Percentiles rank a stretch among this genome's conserved stretches.
These are phyloP conservation scores for Saturnia pavonia DNA, from an alignment of 2,888 invertebrate species.

Conservation along the genomic window DNA sequence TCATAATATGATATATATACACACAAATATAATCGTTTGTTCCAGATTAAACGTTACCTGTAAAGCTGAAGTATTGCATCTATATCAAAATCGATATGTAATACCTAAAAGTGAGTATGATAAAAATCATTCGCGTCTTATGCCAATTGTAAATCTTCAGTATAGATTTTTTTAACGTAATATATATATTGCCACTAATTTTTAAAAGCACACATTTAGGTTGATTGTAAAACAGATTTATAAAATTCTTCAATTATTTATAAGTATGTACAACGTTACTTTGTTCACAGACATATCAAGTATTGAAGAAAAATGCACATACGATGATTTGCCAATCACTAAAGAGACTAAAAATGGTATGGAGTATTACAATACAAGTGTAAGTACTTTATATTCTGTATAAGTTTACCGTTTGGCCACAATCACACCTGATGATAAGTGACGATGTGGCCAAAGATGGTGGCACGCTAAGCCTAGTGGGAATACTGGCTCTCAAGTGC, in stretches of 20 bases:
- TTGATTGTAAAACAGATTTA: neutral
- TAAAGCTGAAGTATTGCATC: constrained; percentile 83
- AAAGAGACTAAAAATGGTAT: constrained; percentile 74
- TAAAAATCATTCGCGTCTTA: neutral
- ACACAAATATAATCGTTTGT: constrained; percentile 17
- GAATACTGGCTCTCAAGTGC: too few relatives aligned
- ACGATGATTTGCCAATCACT: constrained; percentile 80
- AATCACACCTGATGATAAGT: neutral
- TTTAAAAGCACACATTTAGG: neutral
- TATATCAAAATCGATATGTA: constrained; percentile 80
- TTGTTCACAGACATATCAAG: constrained; percentile 32
- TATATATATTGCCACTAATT: neutral
- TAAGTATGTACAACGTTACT: constrained; percentile 26
- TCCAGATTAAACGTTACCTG: constrained; percentile 85
- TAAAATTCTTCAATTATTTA: too few relatives aligned
- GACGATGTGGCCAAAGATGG: too few relatives aligned
- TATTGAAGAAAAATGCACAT: constrained; percentile 57
- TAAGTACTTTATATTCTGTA: constrained; percentile 55
- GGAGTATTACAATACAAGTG: constrained; percentile 84
- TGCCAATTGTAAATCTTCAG: neutral
- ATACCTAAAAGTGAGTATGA: constrained; percentile 76
- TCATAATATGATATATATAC: neutral
- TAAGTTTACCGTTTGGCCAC: too few relatives aligned
- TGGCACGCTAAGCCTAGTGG: too few relatives aligned
- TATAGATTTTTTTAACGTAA: neutral